These are phyloP conservation scores for Dufourea novaeangliae DNA, from an alignment of 1,140 invertebrate species.

Conservation along the genomic window DNA sequence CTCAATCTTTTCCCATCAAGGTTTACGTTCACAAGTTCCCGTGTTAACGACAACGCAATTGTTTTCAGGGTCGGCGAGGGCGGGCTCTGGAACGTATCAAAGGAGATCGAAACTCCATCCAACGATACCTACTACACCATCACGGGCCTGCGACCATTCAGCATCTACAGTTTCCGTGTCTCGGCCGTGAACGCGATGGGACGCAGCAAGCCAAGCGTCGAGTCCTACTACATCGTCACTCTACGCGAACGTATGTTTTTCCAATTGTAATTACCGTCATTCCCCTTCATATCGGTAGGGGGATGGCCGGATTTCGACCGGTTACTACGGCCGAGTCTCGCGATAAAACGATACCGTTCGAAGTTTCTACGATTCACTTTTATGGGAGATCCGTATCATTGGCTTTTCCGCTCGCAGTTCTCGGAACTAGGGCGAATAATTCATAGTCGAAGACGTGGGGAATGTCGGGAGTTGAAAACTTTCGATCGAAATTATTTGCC, in stretches of 20 bases:
- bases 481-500: neutral
- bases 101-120: constrained; percentile 85
- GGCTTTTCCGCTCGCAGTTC: neutral
- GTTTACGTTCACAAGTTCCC: neutral
- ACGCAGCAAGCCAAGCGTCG: constrained; percentile 86
- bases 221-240: constrained; percentile 90
- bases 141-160: constrained; percentile 86
- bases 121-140: constrained; percentile 87
- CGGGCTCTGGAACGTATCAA: constrained; percentile 85
- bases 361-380: neutral
- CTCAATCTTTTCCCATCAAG: neutral
- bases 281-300: neutral
- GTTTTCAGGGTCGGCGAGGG: constrained; percentile 85
- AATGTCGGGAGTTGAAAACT: neutral
- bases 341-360: neutral
- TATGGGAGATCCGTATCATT: neutral
- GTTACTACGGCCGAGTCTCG: neutral
- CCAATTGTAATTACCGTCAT: constrained; percentile 31
- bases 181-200: constrained; percentile 88
- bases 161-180: constrained; percentile 89
- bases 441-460: neutral
- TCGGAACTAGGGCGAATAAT: no score
- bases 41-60: constrained; percentile 35
- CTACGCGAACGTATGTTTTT: constrained; percentile 86
- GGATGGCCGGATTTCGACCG: constrained; percentile 1